Evolutionary conservation across 2,113 vertebrate species (phyloP), one percentile per base, ranked within the genome.

Genomic region (Hassar affinis): DNA sequence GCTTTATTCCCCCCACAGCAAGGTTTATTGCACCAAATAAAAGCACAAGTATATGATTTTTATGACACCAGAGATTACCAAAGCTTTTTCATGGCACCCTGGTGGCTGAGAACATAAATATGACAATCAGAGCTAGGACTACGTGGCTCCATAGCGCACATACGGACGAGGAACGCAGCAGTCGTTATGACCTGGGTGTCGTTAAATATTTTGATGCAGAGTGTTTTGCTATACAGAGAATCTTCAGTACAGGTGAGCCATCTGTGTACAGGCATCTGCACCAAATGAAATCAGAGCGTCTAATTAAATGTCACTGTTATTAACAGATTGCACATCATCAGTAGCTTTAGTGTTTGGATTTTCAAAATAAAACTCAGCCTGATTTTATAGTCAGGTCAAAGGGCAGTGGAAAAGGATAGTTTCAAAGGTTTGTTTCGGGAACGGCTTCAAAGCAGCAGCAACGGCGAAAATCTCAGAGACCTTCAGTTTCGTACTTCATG

Each of bases 21-120:
- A 88, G 87, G 86, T 93, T 93, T 93, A 92, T 88, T 86, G 87
- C 86, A 38, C 88, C 89, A 91, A 90, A 92, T 93, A 93, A 94
- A 94, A 93, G 84, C 69, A 90, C 89, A 91, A 87, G 90, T 86
- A 91, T 89, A 90, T 89, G 88, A 90, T 84, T 92, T 92, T 93
- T 92, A 93, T 89, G 91, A 88, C 90, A 87, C 90, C 85, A 86
- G 82, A 89, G 92, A 94, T 92, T 89, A 90, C 86, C 87, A 81
- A 85, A 85, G 90, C 88, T 87, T 89, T 93, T 92, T 91, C 91
- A 90, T 85, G 85, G 89, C 90, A 89, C 91, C 88, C 91, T 80
- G 75, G 89, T 89, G 91, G 88, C 89, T 89, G 84, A 85, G 64
- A 85, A 85, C 90, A 89, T 92, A 93, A 93, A 94, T 89, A 86